Conservation (phyloP, 1,140 invertebrate species). For the Anastrepha obliqua region DNA sequence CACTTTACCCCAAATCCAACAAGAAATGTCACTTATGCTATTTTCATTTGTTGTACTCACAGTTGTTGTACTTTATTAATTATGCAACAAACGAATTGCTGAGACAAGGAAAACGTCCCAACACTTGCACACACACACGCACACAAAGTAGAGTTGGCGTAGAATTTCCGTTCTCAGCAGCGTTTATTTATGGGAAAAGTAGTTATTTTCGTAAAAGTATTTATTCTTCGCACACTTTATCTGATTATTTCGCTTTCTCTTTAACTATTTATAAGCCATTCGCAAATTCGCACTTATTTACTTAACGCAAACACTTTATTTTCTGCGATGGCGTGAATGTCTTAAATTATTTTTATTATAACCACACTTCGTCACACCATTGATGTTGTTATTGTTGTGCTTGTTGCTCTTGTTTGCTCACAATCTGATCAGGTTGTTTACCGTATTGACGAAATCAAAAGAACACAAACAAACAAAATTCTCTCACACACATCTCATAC, state of each 20-base stretch:
- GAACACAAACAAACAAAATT: too few relatives aligned
- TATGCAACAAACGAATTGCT: slow-evolving; percentile 44
- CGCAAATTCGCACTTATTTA: slow-evolving; percentile 42
- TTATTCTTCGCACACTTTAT: slow-evolving; percentile 3
- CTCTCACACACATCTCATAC: too few relatives aligned
- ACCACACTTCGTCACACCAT: neutral
- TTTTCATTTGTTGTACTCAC: neutral
- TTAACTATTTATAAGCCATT: slow-evolving; percentile 29
- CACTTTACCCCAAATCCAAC: slow-evolving; percentile 25
- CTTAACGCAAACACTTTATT: slow-evolving; percentile 22
- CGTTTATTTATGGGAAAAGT: neutral
- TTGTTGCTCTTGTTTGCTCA: slow-evolving; percentile 23
- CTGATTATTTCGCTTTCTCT: neutral
- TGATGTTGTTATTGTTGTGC: neutral
- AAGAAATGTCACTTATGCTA: slow-evolving; percentile 38
- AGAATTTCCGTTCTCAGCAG: neutral
- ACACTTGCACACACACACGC: neutral
- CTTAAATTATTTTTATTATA: neutral
- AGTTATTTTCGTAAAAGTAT: neutral
- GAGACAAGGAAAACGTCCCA: neutral
- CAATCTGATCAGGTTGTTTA: slow-evolving; percentile 41
- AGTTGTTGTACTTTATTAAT: slow-evolving; percentile 49
- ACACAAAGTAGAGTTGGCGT: neutral
- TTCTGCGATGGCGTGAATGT: neutral
- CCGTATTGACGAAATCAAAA: slow-evolving; percentile 3